Evolutionary conservation across 2,113 vertebrate species (phyloP).

Genomic region (Nothoprocta perdicaria): DNA sequence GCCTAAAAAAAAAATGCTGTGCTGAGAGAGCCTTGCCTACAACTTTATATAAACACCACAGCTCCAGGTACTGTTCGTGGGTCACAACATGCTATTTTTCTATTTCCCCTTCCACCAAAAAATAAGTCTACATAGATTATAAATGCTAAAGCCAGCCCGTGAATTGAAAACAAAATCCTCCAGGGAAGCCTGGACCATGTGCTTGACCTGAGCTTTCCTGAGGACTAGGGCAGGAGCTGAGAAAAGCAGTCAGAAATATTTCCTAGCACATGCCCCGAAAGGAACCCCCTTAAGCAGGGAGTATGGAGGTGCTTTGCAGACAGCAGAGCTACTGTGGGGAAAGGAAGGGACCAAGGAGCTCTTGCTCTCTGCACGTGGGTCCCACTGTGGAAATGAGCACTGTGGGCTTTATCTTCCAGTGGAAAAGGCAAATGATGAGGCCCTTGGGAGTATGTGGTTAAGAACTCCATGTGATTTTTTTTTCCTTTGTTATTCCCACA

Average conservation of each 20-base stretch:
- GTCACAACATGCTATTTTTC: neutral
- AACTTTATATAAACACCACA: neutral
- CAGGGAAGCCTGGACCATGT: neutral
- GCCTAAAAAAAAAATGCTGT: neutral
- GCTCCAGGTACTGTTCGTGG: neutral
- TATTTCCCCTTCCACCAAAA: neutral
- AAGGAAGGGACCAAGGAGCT: neutral
- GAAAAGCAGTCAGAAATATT: neutral
- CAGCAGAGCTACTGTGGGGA: neutral
- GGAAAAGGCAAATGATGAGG: neutral
- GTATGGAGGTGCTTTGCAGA: neutral
- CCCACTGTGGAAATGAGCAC: rapidly evolving
- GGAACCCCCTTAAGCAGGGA: neutral
- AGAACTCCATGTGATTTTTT: neutral
- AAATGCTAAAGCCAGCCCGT: neutral
- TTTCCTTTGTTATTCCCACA: neutral
- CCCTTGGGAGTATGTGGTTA: neutral
- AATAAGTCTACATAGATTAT: neutral
- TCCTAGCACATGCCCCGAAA: neutral
- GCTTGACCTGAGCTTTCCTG: neutral
- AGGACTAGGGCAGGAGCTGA: neutral
- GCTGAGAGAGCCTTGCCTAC: neutral
- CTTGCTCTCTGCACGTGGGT: rapidly evolving
- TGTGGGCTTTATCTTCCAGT: neutral
- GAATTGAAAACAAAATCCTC: neutral